phyloP scores from a whole-genome alignment of 2,797 vertebrate genomes.

The Etheostoma nigrum region DNA sequence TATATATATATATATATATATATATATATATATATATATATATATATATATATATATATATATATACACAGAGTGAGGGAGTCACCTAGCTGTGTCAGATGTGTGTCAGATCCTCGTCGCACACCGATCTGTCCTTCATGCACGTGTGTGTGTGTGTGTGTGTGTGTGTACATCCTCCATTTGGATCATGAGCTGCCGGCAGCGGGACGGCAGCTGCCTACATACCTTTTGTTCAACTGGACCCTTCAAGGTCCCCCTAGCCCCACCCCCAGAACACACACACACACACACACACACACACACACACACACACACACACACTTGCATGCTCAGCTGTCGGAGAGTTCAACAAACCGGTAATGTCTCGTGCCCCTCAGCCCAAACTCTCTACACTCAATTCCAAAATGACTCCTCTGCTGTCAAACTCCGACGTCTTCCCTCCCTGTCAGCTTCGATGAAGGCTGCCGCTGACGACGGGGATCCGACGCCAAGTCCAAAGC shows the following conservation, averaged over 20 bases:
- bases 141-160: slow-evolving; percentile 63
- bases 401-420: slow-evolving; percentile 44
- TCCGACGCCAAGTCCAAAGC: slow-evolving; percentile 38
- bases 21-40: too few relatives aligned
- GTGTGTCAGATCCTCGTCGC: slow-evolving; percentile 66
- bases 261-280: slow-evolving; percentile 12
- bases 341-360: slow-evolving; percentile 66
- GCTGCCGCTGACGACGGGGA: slow-evolving; percentile 23
- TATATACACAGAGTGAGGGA: slow-evolving; percentile 22
- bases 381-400: slow-evolving; percentile 36
- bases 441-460: slow-evolving; percentile 23
- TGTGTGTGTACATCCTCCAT: slow-evolving; percentile 69
- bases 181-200: slow-evolving; percentile 71
- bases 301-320: slow-evolving; percentile 32
- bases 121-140: slow-evolving; percentile 40
- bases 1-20: too few relatives aligned
- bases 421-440: slow-evolving; percentile 33
- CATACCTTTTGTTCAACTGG: slow-evolving; percentile 82
- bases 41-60: too few relatives aligned
- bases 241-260: slow-evolving; percentile 47
- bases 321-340: slow-evolving; percentile 80
- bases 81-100: slow-evolving; percentile 34
- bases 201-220: slow-evolving; percentile 79
- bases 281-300: slow-evolving; percentile 43
- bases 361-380: slow-evolving; percentile 65